Evolutionary conservation across 1,140 invertebrate species (phyloP), one percentile per base, ranked within the genome.

Genomic region (Drosophila willistoni): DNA sequence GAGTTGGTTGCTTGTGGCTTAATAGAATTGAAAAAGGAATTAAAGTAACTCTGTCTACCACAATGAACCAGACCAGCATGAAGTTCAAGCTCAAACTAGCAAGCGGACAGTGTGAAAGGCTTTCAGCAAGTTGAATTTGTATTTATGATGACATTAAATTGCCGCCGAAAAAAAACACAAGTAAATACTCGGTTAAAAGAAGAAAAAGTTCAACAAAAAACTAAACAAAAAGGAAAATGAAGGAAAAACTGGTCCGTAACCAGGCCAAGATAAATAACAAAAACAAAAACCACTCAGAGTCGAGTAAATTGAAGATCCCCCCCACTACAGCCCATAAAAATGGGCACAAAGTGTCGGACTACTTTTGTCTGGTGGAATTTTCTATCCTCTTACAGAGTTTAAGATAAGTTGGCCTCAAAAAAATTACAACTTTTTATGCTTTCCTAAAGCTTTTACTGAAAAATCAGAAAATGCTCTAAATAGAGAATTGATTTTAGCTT

Each of bases 61-160:
- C 36, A 39, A 19, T 51, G 9, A 9, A 12, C 17, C 44, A 51
- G 17, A 51, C 44, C 44, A 51, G 1, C 17, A 51, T 71, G 81
- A 85, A 84, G 81, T 85, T 84, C 77, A 84, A 84, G 81, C 75
- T 66, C 70, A 81, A 68, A 56, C 47, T 42, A 36, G 7, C 61
- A 55, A 63, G 25, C 13, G 9, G 47, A 41, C 42, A 25, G 19
- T 65, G 69, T 47, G 56, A 71, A 76, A 85, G 64, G 67, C 84
- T 77, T 77, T 86, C 78, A 68, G 73, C 51, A 64, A 68, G 67
- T 71, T 76, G 77, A 89, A 87, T 89, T 87, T 89, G 84, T 84
- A 89, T 87, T 87, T 89, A 89, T 89, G 77, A 87, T 70, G 84
- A 83, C 84, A 87, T 77, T 84, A 87, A 89, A 87, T 83, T 68